Conservation (phyloP, 2,888 invertebrate species). For the Junonia oenone region DNA sequence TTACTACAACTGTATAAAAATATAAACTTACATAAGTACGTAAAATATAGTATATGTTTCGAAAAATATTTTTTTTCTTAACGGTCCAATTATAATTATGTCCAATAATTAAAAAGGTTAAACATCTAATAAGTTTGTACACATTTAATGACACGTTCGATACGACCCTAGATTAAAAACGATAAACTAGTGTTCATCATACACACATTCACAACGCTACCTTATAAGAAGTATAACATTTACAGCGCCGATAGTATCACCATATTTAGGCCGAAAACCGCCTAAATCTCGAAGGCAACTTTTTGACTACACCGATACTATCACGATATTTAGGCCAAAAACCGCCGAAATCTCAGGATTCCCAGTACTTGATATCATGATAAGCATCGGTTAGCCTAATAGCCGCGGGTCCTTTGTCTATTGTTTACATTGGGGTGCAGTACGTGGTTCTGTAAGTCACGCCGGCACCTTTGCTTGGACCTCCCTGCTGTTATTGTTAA, state of each 20-base stretch:
- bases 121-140: no score
- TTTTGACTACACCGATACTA: conserved; percentile 40
- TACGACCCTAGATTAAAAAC: no score
- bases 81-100: no score
- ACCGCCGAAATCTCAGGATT: conserved; percentile 35
- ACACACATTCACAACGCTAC: background rate
- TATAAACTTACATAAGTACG: no score
- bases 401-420: conserved; percentile 71
- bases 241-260: conserved; percentile 44
- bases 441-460: conserved; percentile 73
- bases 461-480: conserved; percentile 70
- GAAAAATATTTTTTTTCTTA: no score
- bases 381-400: conserved; percentile 62
- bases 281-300: conserved; percentile 25
- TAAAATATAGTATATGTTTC: no score
- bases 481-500: conserved; percentile 70
- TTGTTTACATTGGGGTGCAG: conserved; percentile 75
- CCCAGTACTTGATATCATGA: conserved; percentile 42
- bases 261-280: conserved; percentile 57
- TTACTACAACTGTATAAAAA: no score
- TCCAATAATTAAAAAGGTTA: no score
- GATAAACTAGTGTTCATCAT: background rate
- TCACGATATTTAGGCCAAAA: conserved; percentile 59
- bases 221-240: background rate
- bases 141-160: no score